Evolutionary conservation across 53 echinoderm and acorn worm species (phyloP), one percentile per base, ranked within the genome.

Genomic region (Antedon mediterranea): DNA sequence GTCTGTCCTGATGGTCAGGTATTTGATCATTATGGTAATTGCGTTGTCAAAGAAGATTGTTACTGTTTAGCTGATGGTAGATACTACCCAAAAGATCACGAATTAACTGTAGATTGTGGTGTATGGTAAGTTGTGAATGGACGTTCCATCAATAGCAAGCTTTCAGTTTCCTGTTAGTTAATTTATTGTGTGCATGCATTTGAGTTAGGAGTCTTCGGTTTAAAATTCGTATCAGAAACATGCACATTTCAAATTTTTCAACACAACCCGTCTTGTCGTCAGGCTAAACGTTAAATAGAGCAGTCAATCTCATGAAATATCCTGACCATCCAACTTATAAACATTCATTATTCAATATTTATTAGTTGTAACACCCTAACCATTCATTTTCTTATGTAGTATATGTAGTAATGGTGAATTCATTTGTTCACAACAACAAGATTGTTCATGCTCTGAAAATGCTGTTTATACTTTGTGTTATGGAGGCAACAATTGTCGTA

Each of bases 31-130:
- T 28, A 71, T 29, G 88, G 88, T 0, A 41, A n/a, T 43, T 88
- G 88, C 70, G 73, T 88, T 41, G 30, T 43, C 0, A 28, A 37
- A 3, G 6, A 37, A 5, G 34, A 81, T 43, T 88, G 88, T 41
- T 75, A 57, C 1, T 88, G 88, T 43, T 32, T 74, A 18, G 41
- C 77, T 0, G 32, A 78, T 32, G 81, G 74, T 20, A 29, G 27
- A 33, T 76, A 85, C 74, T 85, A 81, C 32, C 44, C 29, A 0
- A 43, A n/a, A 27, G 85, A 78, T 30, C 74, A 81, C 27, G 43
- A 81, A 7, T 77, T 44, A 79, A 87, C 44, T 89, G 89, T 37
- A 85, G 89, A 7, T 79, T 72, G 43, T 94, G 89, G 95, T 91
- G 57, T 81, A 91, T 79, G 31, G 43, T 8, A 72, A 1, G 71